Percentiles rank a stretch among this genome's conserved stretches.
phyloP scores from a whole-genome alignment of 2,113 vertebrate genomes.

The Anguilla japonica region DNA sequence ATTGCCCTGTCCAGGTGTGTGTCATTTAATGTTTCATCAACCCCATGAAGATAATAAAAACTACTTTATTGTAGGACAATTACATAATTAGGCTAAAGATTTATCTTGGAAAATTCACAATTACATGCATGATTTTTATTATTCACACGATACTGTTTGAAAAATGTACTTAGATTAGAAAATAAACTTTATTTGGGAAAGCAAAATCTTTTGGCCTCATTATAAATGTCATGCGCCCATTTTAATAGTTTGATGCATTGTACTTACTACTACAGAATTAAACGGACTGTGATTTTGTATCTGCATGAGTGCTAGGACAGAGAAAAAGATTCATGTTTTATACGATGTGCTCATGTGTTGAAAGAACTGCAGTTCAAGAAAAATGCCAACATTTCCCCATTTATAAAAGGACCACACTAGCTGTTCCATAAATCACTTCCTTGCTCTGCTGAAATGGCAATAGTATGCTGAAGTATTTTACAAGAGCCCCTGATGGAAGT shows the following conservation, averaged over 20 bases:
- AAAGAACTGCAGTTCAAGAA: not conserved
- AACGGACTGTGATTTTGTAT: not conserved
- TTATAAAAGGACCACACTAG: slow-evolving; percentile 7
- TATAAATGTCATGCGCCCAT: no score
- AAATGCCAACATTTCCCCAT: not conserved
- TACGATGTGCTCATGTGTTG: not conserved
- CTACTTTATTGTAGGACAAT: no score
- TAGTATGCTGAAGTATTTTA: not conserved
- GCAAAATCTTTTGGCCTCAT: no score
- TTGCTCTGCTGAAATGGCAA: slow-evolving; percentile 1
- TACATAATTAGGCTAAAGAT: no score
- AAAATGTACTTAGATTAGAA: no score
- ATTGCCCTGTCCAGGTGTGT: no score
- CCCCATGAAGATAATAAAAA: no score
- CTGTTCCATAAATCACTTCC: not conserved
- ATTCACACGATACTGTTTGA: no score
- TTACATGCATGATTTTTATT: no score
- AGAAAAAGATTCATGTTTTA: not conserved
- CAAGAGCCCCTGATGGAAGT: slow-evolving; percentile 2
- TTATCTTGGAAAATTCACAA: no score
- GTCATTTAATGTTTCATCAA: no score
- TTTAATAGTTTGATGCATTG: not conserved
- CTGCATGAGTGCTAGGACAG: not conserved
- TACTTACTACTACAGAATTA: not conserved
- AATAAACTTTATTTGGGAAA: no score